phyloP scores from a whole-genome alignment of 2,113 vertebrate genomes.

The Heloderma charlesbogerti region DNA sequence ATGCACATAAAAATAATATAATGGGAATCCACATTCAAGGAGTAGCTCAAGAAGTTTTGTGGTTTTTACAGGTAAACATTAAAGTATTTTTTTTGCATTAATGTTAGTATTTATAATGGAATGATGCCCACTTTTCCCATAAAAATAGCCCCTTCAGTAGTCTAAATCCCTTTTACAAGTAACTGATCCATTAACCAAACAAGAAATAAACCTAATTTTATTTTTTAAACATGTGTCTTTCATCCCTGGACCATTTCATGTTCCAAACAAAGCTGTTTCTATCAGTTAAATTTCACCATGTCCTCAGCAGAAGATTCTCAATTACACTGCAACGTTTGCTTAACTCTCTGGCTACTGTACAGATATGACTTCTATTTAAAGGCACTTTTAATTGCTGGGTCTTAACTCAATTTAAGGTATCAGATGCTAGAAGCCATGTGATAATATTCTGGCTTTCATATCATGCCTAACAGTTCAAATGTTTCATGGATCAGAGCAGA shows the following conservation, averaged over 20 bases:
- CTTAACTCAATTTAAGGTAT: slow-evolving; percentile 11
- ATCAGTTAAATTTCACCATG: slow-evolving; percentile 34
- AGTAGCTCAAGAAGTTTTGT: background rate
- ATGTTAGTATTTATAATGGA: background rate
- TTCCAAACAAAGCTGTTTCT: slow-evolving; percentile 8
- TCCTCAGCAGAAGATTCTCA: slow-evolving; percentile 24
- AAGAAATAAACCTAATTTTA: background rate
- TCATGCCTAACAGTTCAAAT: slow-evolving; percentile 39
- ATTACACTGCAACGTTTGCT: slow-evolving; percentile 5
- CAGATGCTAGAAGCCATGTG: slow-evolving; percentile 20
- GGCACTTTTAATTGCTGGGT: slow-evolving; percentile 37
- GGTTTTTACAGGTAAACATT: rapidly evolving
- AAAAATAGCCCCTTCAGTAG: background rate
- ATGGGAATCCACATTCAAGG: background rate
- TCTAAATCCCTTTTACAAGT: background rate
- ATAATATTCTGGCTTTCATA: slow-evolving; percentile 29
- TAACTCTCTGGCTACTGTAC: slow-evolving; percentile 11
- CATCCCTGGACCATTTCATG: background rate
- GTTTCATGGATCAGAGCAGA: slow-evolving; percentile 22
- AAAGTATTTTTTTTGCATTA: background rate
- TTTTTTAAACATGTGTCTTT: background rate
- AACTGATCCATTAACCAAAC: rapidly evolving
- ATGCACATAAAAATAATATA: background rate
- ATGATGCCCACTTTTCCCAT: background rate
- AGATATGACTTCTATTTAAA: slow-evolving; percentile 50